Evolutionary conservation across 2,113 vertebrate species (phyloP), one percentile per base, ranked within the genome.

Genomic region (Upupa epops): DNA sequence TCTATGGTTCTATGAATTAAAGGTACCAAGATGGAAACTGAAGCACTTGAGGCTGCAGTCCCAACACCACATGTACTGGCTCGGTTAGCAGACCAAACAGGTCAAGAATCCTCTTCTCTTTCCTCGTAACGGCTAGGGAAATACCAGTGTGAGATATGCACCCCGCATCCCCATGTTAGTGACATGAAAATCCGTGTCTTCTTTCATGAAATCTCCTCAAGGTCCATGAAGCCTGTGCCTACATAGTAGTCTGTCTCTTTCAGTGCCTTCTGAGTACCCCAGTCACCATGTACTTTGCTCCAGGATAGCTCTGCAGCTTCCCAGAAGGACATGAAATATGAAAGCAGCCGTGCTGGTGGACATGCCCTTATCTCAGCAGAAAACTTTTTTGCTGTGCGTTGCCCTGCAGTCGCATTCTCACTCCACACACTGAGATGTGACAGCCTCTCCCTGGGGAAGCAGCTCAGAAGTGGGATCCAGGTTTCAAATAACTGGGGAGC

Each of bases 381-480:
- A 6, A 70, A 54, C 14, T 18, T 54, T 16, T 80, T 34, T 0
- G 1, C 46, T 76, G 64, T 28, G 12, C 2, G 1, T 4, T 15
- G 7, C 3, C 7, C 9, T 7, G 11, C 4, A 8, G 2, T 0
- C 25, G 3, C 1, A 1, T 86, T 83, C 37, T 69, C 40, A 64
- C 34, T 11, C 7, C 1, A 0, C 14, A 32, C 4, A 16, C 75
- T 22, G 15, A 0, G 0, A 21, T 72, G 20, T 64, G n/a, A 37
- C 51, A 51, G 3, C 22, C 3, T 83, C 37, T 80, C 13, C 25
- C 13, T 46, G 31, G 45, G 48, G 56, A 86, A 89, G 37, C 8
- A 70, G 48, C 32, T 83, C 69, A 55, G 65, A 63, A 42, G 49
- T 77, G 31, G 14, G 37, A 36, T 45, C 31, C 49, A 26, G 49